Conservation (phyloP, 2,113 vertebrate species). For the Dicrurus megarhynchus region DNA sequence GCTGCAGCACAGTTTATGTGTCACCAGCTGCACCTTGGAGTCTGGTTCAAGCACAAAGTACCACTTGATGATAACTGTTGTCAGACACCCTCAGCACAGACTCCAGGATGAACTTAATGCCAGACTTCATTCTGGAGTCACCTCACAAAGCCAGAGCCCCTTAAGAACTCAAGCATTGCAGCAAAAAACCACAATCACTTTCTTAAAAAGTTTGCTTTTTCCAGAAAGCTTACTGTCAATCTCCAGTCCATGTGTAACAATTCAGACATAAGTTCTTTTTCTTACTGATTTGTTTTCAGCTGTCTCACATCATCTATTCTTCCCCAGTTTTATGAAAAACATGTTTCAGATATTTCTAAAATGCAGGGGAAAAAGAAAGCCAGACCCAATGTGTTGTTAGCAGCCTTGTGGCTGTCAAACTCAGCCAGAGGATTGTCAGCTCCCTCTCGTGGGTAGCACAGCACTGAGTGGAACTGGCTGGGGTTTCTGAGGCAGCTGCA, state of each 20-base stretch:
- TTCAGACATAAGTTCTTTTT: background rate
- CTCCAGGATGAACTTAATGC: background rate
- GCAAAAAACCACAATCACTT: background rate
- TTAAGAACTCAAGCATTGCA: background rate
- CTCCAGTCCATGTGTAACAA: background rate
- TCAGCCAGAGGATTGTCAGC: background rate
- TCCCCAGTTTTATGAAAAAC: background rate
- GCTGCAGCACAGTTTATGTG: background rate
- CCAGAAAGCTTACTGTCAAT: background rate
- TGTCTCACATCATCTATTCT: background rate
- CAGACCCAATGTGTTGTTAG: background rate
- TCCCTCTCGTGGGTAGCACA: conserved; percentile 46
- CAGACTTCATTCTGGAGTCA: background rate
- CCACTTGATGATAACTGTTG: background rate
- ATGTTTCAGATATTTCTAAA: background rate
- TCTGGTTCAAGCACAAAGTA: background rate
- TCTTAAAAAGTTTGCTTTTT: background rate
- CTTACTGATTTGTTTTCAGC: background rate
- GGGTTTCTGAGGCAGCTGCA: background rate
- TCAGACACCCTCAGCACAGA: background rate
- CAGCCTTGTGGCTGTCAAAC: background rate
- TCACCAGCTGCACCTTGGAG: background rate
- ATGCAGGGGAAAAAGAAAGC: rapidly evolving
- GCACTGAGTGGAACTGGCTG: background rate
- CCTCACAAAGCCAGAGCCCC: background rate